Evolutionary conservation across 2,797 vertebrate species (phyloP).

Genomic region (Furcifer pardalis): DNA sequence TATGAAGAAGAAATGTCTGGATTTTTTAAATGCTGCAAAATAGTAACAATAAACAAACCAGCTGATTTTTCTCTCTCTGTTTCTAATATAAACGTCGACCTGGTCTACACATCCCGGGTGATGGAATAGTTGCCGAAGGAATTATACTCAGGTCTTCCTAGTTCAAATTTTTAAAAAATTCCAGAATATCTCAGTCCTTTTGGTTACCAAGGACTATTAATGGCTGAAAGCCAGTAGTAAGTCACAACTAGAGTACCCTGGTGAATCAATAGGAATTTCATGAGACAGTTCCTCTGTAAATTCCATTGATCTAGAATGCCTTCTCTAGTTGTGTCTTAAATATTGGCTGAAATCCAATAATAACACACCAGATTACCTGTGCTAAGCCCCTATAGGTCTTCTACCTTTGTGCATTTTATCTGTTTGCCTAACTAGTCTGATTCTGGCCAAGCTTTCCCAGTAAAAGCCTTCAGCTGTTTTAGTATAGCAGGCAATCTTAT

Average conservation of each 20-base stretch:
- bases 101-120: neutral
- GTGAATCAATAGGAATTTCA: too few species aligned
- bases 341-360: neutral
- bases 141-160: neutral
- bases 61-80: neutral
- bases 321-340: too few species aligned
- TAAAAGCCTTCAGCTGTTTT: slow-evolving; percentile 8
- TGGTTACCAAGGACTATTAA: neutral
- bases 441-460: slow-evolving; percentile 10
- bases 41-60: neutral
- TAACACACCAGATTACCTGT: neutral
- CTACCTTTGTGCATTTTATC: neutral
- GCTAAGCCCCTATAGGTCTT: neutral
- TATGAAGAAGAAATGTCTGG: neutral
- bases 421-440: neutral
- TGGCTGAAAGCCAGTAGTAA: neutral
- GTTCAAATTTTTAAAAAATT: neutral
- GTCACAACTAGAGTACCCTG: too few species aligned
- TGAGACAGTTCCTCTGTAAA: too few species aligned
- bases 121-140: neutral
- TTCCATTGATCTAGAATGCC: too few species aligned
- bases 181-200: neutral
- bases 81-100: neutral
- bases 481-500: neutral
- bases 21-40: neutral